phyloP scores from a whole-genome alignment of 2,888 invertebrate genomes.

The Helicoverpa assulta region DNA sequence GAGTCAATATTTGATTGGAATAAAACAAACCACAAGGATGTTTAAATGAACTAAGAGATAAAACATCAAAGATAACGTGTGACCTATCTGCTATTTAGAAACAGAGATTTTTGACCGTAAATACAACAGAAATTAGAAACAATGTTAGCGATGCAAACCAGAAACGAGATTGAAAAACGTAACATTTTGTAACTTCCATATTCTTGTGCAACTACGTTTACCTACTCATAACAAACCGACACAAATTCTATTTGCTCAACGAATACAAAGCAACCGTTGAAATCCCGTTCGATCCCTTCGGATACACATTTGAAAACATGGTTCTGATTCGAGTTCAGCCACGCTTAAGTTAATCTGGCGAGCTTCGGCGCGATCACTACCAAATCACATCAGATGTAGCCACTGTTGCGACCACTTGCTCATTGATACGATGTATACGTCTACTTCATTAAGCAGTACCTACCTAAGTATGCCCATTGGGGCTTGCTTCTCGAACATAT shows the following conservation, averaged over 20 bases:
- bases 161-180: not conserved
- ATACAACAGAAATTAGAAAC: not conserved
- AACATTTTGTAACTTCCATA: constrained; percentile 14
- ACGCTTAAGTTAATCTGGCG: constrained; percentile 71
- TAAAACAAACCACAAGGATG: not conserved
- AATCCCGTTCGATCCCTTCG: constrained; percentile 69
- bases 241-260: constrained; percentile 47
- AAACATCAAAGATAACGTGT: too few relatives aligned
- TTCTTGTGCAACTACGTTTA: constrained; percentile 33
- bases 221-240: constrained; percentile 42
- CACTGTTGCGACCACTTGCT: constrained; percentile 38
- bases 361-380: constrained; percentile 69
- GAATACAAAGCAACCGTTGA: constrained; percentile 57
- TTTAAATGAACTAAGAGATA: too few relatives aligned
- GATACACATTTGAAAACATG: constrained; percentile 70
- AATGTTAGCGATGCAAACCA: not conserved
- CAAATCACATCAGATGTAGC: constrained; percentile 70
- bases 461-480: too few relatives aligned
- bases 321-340: constrained; percentile 65
- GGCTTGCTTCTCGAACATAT: too few relatives aligned
- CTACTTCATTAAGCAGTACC: constrained; percentile 5
- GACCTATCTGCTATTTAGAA: too few relatives aligned
- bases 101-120: too few relatives aligned
- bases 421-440: constrained; percentile 4
- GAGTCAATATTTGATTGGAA: constrained; percentile 26